These are phyloP conservation scores for Poeciliopsis turneri DNA, from an alignment of 2,797 vertebrate genomes.

Conservation along the genomic window DNA sequence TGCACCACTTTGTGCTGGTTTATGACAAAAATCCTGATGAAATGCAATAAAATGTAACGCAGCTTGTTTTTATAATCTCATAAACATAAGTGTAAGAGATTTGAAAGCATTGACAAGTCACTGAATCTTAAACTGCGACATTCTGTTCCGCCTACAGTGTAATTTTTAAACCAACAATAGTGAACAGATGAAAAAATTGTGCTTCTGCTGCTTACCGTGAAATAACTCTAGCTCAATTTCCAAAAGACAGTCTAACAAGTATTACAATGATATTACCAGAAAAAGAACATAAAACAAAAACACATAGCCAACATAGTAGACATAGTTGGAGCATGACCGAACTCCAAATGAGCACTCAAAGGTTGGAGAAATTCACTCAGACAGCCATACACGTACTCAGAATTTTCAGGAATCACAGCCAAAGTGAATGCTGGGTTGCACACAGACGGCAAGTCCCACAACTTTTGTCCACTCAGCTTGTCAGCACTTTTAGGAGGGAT, in stretches of 20 bases:
- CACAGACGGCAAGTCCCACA: constrained; percentile 44
- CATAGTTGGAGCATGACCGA: constrained; percentile 34
- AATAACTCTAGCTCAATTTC: background rate
- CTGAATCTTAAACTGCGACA: background rate
- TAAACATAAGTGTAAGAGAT: background rate
- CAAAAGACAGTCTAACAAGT: background rate
- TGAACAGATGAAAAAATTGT: background rate
- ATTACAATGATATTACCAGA: background rate
- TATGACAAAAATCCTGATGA: background rate
- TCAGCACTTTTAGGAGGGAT: constrained; percentile 76
- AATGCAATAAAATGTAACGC: background rate
- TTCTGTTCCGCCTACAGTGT: background rate
- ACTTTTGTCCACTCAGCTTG: constrained; percentile 67
- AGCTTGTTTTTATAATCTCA: background rate
- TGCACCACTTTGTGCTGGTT: background rate
- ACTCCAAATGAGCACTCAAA: constrained; percentile 52
- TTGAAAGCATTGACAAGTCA: background rate
- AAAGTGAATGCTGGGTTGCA: constrained; percentile 43
- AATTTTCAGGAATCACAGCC: constrained; percentile 47
- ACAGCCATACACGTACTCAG: constrained; percentile 31
- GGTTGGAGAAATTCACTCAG: constrained; percentile 39
- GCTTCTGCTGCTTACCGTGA: background rate
- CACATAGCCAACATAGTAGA: constrained; percentile 10
- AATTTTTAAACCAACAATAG: background rate
- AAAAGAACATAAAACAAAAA: background rate